These are phyloP conservation scores for Vannuccia rotundouncinata DNA, from an alignment of 2,888 invertebrate species.

Conservation along the genomic window DNA sequence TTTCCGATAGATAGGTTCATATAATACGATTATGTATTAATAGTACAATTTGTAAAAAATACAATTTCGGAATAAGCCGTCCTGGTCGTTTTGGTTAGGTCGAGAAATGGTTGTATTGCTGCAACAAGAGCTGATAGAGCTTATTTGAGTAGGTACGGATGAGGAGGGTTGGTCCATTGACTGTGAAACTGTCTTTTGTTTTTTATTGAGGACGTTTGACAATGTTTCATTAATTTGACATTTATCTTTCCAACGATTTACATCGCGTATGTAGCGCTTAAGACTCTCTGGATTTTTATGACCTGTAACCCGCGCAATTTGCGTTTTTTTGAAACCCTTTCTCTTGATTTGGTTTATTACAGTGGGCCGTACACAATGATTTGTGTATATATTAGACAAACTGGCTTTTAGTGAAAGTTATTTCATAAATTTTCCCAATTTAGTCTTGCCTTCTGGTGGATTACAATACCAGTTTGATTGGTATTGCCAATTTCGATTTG, in stretches of 20 bases:
- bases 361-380: too few species aligned
- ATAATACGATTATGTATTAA: slow-evolving; percentile 6
- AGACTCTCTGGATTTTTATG: neutral
- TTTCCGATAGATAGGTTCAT: slow-evolving; percentile 4
- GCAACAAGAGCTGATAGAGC: neutral
- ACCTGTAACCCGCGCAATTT: slow-evolving; percentile 3
- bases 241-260: slow-evolving; percentile 22
- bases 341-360: slow-evolving; percentile 20
- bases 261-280: neutral
- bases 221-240: slow-evolving; percentile 21
- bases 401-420: too few species aligned
- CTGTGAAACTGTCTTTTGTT: neutral
- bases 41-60: neutral
- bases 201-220: neutral
- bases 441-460: slow-evolving; percentile 9
- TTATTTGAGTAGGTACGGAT: too few species aligned
- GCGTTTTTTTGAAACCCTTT: slow-evolving; percentile 18
- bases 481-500: neutral
- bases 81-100: too few species aligned
- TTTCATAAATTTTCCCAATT: slow-evolving; percentile 19
- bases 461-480: slow-evolving; percentile 20
- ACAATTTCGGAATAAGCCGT: slow-evolving; percentile 16
- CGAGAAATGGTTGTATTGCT: slow-evolving; percentile 19
- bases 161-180: slow-evolving; percentile 11
- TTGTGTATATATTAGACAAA: too few species aligned